Percentiles rank a stretch among this genome's conserved stretches.
Conservation (phyloP, 2,113 vertebrate species). For the Brienomyrus longianalis region DNA sequence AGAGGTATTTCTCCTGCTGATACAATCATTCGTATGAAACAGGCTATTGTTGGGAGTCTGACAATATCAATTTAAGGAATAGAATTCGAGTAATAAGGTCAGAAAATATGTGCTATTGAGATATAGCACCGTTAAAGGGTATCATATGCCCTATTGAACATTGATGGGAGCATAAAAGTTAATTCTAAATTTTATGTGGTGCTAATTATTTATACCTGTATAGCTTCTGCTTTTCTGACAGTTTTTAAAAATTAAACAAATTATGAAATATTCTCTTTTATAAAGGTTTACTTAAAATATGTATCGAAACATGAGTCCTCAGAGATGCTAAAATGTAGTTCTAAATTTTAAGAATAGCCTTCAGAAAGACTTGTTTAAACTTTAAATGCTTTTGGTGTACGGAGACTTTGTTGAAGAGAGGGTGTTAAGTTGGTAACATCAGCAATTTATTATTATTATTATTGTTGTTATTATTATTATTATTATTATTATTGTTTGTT, state of each 20-base stretch:
- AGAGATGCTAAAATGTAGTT: conserved; percentile 14
- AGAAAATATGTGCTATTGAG: neutral
- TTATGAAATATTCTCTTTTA: conserved; percentile 34
- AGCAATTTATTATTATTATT: neutral
- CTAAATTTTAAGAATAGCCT: conserved; percentile 26
- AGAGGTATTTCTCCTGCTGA: neutral
- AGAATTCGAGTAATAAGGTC: neutral
- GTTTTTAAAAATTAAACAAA: conserved; percentile 26
- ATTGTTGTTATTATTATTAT: neutral
- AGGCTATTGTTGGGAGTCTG: neutral
- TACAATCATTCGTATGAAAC: conserved; percentile 6
- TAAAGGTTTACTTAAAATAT: conserved; percentile 6
- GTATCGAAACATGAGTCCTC: neutral
- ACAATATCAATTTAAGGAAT: neutral
- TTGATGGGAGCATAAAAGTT: conserved; percentile 11
- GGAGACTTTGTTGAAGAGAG: conserved; percentile 2
- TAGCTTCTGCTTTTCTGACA: conserved; percentile 14
- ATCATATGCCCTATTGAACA: neutral
- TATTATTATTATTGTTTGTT: too few relatives aligned
- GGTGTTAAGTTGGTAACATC: neutral
- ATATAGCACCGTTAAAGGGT: neutral
- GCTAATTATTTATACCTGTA: conserved; percentile 30
- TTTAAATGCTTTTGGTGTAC: neutral
- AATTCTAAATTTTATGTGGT: neutral
- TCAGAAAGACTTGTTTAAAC: conserved; percentile 17